A percentile compares a stretch with the other conserved stretches of the same genome.
Evolutionary conservation across 2,797 vertebrate species (phyloP).

Genomic region (Crypturellus tataupa): DNA sequence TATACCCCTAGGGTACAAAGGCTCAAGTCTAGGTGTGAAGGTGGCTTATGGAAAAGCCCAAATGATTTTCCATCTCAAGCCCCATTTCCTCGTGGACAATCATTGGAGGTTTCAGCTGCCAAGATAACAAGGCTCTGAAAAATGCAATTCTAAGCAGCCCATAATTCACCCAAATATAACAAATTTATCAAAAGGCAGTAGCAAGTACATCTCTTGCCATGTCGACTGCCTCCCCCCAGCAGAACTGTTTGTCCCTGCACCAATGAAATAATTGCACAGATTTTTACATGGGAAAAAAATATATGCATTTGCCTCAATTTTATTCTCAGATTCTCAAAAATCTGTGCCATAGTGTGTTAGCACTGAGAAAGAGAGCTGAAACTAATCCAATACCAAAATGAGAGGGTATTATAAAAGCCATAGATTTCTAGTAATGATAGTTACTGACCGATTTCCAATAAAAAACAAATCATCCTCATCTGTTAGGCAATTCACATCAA

Average conservation of each 20-base stretch:
- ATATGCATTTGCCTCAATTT: background rate
- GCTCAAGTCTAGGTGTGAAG: background rate
- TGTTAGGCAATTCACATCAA: slow-evolving; percentile 40
- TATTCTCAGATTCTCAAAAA: background rate
- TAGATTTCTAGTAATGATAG: slow-evolving; percentile 35
- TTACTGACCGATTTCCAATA: slow-evolving; percentile 42
- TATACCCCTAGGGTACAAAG: background rate
- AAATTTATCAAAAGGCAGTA: background rate
- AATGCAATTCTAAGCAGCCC: background rate
- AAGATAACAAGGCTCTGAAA: slow-evolving; percentile 3
- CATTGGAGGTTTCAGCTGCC: background rate
- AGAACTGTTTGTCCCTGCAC: background rate
- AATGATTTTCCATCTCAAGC: background rate
- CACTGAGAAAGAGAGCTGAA: background rate
- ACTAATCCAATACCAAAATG: slow-evolving; percentile 32
- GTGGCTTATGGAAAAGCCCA: background rate
- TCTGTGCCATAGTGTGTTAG: background rate
- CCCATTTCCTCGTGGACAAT: background rate
- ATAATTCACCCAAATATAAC: background rate
- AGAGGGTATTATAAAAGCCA: background rate
- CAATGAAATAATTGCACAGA: background rate
- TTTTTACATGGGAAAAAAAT: background rate
- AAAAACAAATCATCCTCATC: slow-evolving; percentile 49
- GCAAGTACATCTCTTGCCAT: background rate
- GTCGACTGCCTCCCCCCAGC: background rate